These are phyloP conservation scores for Calliscelio sp. DNA, from an alignment of 2,888 invertebrate genomes.

Conservation along the genomic window DNA sequence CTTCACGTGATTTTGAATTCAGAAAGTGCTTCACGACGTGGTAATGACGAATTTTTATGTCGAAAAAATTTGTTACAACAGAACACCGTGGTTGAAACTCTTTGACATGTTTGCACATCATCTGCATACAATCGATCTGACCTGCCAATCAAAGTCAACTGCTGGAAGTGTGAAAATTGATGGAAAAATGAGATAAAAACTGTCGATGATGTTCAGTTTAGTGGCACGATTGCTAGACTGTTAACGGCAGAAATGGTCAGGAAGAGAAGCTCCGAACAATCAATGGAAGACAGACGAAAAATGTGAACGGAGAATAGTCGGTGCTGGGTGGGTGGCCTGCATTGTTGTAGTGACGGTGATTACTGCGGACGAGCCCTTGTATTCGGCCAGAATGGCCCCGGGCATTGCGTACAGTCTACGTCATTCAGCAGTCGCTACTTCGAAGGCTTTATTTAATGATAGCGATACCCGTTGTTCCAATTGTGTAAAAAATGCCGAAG, in stretches of 20 bases:
- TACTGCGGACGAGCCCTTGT: slow-evolving; percentile 75
- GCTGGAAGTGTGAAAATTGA: background rate
- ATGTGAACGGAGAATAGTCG: slow-evolving; percentile 67
- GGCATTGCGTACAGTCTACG: slow-evolving; percentile 74
- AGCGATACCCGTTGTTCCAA: slow-evolving; percentile 50
- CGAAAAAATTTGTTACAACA: background rate
- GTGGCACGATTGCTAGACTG: background rate
- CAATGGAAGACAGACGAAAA: slow-evolving; percentile 60
- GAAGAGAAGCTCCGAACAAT: slow-evolving; percentile 47
- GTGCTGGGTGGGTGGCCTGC: slow-evolving; percentile 72
- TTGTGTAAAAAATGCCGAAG: slow-evolving; percentile 66
- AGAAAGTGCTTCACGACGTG: background rate
- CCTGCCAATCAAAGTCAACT: background rate
- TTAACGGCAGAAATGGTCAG: slow-evolving; percentile 36
- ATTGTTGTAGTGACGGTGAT: slow-evolving; percentile 82
- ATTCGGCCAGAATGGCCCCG: slow-evolving; percentile 64
- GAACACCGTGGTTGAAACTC: background rate
- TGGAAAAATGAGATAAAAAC: too few relatives aligned
- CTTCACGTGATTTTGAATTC: slow-evolving; percentile 32
- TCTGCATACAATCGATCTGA: slow-evolving; percentile 17
- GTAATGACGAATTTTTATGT: slow-evolving; percentile 5
- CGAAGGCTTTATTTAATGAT: slow-evolving; percentile 62
- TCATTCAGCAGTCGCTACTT: slow-evolving; percentile 47
- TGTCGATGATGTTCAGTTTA: too few relatives aligned
- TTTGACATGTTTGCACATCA: background rate